These are phyloP conservation scores for Lutraria rhynchaena DNA, from an alignment of 1,140 invertebrate species.

Conservation along the genomic window DNA sequence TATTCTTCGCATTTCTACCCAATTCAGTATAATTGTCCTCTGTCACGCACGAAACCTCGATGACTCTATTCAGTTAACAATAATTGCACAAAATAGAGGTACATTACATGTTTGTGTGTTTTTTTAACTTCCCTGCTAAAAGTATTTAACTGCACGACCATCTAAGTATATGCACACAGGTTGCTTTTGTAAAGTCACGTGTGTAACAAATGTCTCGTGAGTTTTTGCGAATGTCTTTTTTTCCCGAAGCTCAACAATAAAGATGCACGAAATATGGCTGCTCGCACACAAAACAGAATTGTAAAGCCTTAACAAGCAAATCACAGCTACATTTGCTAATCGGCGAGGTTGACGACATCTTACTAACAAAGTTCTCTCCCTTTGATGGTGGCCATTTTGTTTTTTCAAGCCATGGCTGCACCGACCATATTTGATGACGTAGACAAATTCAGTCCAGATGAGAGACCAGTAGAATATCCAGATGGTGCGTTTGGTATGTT, in stretches of 20 bases:
- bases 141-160: no score
- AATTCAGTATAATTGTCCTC: not conserved
- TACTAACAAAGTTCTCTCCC: constrained; percentile 19
- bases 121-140: constrained; percentile 23
- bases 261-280: no score
- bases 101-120: constrained; percentile 15
- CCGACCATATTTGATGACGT: constrained; percentile 78
- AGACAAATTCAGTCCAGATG: constrained; percentile 75
- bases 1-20: constrained; percentile 25
- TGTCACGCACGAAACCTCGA: constrained; percentile 38
- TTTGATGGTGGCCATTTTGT: not conserved
- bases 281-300: constrained; percentile 22
- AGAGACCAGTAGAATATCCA: constrained; percentile 67
- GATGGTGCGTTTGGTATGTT: constrained; percentile 71
- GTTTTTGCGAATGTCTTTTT: no score
- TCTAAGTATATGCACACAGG: no score
- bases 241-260: no score
- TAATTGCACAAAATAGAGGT: constrained; percentile 52
- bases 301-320: constrained; percentile 9
- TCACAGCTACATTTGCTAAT: not conserved
- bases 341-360: not conserved
- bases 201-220: no score
- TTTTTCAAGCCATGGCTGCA: constrained; percentile 72
- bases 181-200: no score
- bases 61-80: constrained; percentile 8